Evolutionary conservation across 2,113 vertebrate species (phyloP).

Genomic region (Saccopteryx leptura): DNA sequence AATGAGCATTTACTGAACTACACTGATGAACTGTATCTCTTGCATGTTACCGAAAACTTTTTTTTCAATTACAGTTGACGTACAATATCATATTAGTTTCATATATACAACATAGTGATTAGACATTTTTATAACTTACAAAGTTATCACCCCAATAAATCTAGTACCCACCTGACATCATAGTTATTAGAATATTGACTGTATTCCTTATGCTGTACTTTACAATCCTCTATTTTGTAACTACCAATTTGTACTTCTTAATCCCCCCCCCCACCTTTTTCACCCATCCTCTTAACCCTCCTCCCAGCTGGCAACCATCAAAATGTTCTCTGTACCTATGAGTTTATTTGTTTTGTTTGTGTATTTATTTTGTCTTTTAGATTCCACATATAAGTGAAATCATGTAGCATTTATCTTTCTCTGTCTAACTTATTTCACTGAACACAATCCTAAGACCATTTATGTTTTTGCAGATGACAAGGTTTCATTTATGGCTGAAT

Average conservation of each 20-base stretch:
- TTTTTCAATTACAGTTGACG: neutral
- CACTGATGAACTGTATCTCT: neutral
- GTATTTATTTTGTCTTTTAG: neutral
- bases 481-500: neutral
- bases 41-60: neutral
- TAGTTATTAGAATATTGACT: neutral
- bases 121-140: neutral
- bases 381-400: neutral
- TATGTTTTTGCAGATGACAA: neutral
- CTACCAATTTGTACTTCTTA: neutral
- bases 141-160: neutral
- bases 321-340: neutral
- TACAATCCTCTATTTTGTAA: neutral
- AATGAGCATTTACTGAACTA: conserved; percentile 33
- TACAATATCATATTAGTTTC: neutral
- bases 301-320: neutral
- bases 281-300: neutral
- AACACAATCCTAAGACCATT: neutral
- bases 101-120: neutral
- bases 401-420: neutral
- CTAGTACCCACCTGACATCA: neutral
- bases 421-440: neutral
- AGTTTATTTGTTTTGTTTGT: neutral
- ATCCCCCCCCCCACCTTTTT: neutral
- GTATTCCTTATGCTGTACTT: neutral